Evolutionary conservation across 2,113 vertebrate species (phyloP).

Genomic region (Podarcis cretensis): DNA sequence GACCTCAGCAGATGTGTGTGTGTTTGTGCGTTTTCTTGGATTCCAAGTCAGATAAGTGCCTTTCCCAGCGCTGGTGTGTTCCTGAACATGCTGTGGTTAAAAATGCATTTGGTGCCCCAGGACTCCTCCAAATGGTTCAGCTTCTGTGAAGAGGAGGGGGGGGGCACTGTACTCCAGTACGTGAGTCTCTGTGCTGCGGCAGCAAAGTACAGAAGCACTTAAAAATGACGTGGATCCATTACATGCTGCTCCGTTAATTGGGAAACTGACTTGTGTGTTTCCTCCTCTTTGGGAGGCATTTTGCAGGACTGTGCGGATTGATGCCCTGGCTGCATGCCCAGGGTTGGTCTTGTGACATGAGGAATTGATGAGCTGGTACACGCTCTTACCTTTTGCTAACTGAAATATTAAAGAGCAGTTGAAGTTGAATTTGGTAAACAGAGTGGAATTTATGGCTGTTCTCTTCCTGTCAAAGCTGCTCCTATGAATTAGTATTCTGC

Average conservation of each 20-base stretch:
- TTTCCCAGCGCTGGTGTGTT: not conserved
- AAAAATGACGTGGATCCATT: slow-evolving; percentile 60
- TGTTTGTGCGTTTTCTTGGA: not conserved
- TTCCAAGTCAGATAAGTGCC: not conserved
- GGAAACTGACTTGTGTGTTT: slow-evolving; percentile 30
- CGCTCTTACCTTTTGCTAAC: slow-evolving; percentile 47
- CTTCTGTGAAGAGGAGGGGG: slow-evolving; percentile 12
- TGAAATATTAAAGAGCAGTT: slow-evolving; percentile 69
- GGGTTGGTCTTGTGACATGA: slow-evolving; percentile 50
- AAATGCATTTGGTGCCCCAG: slow-evolving; percentile 53
- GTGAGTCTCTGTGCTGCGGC: slow-evolving; percentile 9
- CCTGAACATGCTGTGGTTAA: slow-evolving; percentile 37
- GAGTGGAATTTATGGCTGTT: slow-evolving; percentile 20
- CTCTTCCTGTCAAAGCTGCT: not conserved
- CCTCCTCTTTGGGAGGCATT: slow-evolving; percentile 49
- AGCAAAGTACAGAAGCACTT: slow-evolving; percentile 38
- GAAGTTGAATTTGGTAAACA: slow-evolving; percentile 50
- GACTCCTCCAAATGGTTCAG: slow-evolving; percentile 58
- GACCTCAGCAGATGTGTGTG: no score
- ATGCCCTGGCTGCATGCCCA: slow-evolving; percentile 59
- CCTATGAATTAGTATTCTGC: not conserved
- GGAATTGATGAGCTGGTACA: slow-evolving; percentile 62
- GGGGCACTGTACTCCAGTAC: slow-evolving; percentile 29
- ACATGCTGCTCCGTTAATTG: slow-evolving; percentile 60
- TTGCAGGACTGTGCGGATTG: slow-evolving; percentile 50